Evolutionary conservation across 2,113 vertebrate species (phyloP).

Genomic region (Saccopteryx leptura): DNA sequence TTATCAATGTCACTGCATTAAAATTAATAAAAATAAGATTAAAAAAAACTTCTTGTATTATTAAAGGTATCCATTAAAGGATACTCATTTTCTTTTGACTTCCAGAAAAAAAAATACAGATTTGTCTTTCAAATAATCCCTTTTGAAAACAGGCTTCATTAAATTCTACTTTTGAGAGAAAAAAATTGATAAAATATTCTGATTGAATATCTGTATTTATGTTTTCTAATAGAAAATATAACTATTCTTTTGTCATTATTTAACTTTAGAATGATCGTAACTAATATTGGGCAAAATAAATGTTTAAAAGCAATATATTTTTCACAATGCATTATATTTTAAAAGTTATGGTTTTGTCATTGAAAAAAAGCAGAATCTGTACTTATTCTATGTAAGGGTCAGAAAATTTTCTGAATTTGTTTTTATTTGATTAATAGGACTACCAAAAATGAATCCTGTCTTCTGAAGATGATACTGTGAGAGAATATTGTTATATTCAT

Average conservation of each 20-base stretch:
- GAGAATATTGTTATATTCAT: neutral
- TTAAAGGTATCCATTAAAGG: neutral
- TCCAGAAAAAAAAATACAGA: neutral
- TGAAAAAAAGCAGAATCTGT: slow-evolving; percentile 5
- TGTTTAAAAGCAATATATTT: slow-evolving; percentile 26
- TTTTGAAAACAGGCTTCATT: neutral
- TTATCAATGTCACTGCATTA: too few relatives aligned
- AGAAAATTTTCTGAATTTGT: neutral
- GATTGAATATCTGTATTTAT: neutral
- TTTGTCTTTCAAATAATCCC: neutral
- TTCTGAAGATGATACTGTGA: slow-evolving; percentile 29
- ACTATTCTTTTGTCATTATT: neutral
- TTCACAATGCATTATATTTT: neutral
- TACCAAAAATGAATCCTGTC: neutral
- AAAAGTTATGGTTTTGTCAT: neutral
- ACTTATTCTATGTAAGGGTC: neutral
- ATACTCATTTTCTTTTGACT: neutral
- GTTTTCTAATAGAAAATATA: neutral
- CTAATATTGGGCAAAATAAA: neutral
- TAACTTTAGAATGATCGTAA: slow-evolving; percentile 19
- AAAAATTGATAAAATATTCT: neutral
- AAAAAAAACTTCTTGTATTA: neutral
- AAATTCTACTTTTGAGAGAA: neutral
- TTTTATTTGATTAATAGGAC: slow-evolving; percentile 18
- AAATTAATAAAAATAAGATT: too few relatives aligned